Evolutionary conservation across 64 coral and sea anemone genomes (phyloP), one percentile per base, ranked within the genome.

Genomic region (Stichodactyla mertensii): DNA sequence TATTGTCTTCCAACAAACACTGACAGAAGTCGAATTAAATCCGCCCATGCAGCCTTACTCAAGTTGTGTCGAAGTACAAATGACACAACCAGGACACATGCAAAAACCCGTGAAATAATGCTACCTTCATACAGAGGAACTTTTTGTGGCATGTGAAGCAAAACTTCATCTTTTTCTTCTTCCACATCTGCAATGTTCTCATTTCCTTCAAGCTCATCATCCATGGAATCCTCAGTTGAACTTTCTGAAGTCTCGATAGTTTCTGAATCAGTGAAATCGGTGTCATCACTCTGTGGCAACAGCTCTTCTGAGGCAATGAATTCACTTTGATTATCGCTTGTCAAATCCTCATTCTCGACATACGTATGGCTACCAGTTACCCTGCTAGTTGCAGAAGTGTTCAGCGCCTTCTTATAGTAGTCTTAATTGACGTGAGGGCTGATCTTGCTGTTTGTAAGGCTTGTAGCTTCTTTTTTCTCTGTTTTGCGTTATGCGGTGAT

Each of bases 401-500:
- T 69, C 23, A 55, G 88, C 27, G 28, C 79, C 86, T 57, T 77
- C 69, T 87, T 58, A 80, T 84, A 54, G 58, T 90, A 90, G 67
- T 74, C 70, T 90, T 51, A 90, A 71, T 74, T 19, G 79, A n/a
- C n/a, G n/a, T n/a, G n/a, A n/a, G n/a, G n/a, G n/a, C n/a, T n/a
- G n/a, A n/a, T n/a, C n/a, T n/a, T 90, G 83, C 16, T 90, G 71
- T 85, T 24, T 55, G 52, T 60, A 90, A 55, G 81, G 82, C 52
- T 74, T 84, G 77, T 90, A 90, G 82, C 82, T 90, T 78, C 88
- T 80, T 84, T 85, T 90, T 84, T 90, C 83, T 52, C 56, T 78
- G 54, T 84, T 74, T 85, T 54, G 22, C 10, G 89, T 90, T 77
- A 80, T 85, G 54, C 82, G 82, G 16, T 90, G 82, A 78, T 90